Evolutionary conservation across 2,888 invertebrate genomes (phyloP), one percentile per base, ranked within the genome.

Genomic region (Pilophorus perplexus): DNA sequence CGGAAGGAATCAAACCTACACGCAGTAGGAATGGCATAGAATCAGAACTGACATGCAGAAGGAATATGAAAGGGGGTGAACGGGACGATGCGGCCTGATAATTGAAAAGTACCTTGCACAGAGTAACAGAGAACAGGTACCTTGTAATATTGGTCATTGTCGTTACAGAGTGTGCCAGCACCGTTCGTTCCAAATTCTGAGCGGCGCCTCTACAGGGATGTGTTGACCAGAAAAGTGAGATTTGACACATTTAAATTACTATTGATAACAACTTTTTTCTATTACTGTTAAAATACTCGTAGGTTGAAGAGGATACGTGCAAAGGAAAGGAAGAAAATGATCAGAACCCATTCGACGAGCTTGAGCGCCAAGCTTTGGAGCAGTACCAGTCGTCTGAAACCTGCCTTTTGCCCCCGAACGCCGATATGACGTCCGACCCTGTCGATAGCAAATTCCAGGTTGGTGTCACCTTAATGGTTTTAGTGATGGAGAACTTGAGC

Each of bases 291-390:
- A n/a, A n/a, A n/a, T n/a, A n/a, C 23, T 22, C 48, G 6, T 12
- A 33, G 33, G 12, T 33, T 33, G 33, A 33, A 33, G 33, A 33
- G 12, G 33, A 33, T 6, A 12, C 6, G 12, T 6, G 12, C 33
- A 33, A 33, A 12, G 6, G 6, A 8, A 33, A 33, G 12, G 33
- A 33, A 8, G 33, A 33, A 6, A 33, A 20, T 1, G 62, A 62
- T 8, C 62, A 62, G 33, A 62, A 62, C 23, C 62, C 44, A 1
- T 68, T 64, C 10, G 68, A 68, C 20, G 68, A 68, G 27, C 50
- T 68, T 22, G 68, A 68, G 64, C 62, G 68, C 37, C 66, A 68
- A 27, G 68, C 68, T n/a, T 25, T 68, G n/a, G 68, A 68, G 54
- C 68, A 68, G 48, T 68, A 68, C 59, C 52, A 57, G 20, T 38